A percentile compares a stretch with the other conserved stretches of the same genome.
These are phyloP conservation scores for Diglossa brunneiventris DNA, from an alignment of 2,113 vertebrate genomes.

Conservation along the genomic window DNA sequence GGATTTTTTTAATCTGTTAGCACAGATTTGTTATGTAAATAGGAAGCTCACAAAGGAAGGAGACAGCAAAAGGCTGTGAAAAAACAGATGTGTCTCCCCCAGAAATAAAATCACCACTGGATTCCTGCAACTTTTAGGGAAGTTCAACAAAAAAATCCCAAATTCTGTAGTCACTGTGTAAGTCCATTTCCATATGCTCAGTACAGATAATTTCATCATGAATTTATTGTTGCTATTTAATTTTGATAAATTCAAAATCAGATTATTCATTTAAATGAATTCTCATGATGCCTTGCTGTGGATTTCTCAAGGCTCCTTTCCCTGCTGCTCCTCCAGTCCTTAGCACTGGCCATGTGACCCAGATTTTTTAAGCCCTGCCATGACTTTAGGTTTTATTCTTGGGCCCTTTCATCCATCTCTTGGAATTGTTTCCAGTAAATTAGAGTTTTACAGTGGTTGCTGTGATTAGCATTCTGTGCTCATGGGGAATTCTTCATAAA, in stretches of 20 bases:
- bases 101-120: neutral
- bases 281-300: neutral
- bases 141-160: neutral
- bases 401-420: slow-evolving; percentile 48
- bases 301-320: slow-evolving; percentile 8
- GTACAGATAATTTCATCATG: neutral
- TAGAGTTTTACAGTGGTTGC: slow-evolving; percentile 20
- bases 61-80: neutral
- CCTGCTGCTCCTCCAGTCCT: slow-evolving; percentile 20
- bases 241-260: neutral
- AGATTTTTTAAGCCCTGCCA: slow-evolving; percentile 63
- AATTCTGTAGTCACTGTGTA: neutral
- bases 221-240: neutral
- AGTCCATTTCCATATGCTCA: neutral
- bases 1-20: slow-evolving; percentile 57
- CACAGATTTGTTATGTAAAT: slow-evolving; percentile 53
- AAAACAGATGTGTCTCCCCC: slow-evolving; percentile 6
- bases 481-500: neutral
- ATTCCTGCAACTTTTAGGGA: neutral
- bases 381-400: slow-evolving; percentile 63
- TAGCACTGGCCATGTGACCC: slow-evolving; percentile 51
- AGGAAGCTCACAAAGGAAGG: neutral
- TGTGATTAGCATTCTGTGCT: slow-evolving; percentile 13
- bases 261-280: neutral
- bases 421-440: slow-evolving; percentile 47